Conservation (phyloP, 2,888 invertebrate species). For the Lomographa bimaculata region DNA sequence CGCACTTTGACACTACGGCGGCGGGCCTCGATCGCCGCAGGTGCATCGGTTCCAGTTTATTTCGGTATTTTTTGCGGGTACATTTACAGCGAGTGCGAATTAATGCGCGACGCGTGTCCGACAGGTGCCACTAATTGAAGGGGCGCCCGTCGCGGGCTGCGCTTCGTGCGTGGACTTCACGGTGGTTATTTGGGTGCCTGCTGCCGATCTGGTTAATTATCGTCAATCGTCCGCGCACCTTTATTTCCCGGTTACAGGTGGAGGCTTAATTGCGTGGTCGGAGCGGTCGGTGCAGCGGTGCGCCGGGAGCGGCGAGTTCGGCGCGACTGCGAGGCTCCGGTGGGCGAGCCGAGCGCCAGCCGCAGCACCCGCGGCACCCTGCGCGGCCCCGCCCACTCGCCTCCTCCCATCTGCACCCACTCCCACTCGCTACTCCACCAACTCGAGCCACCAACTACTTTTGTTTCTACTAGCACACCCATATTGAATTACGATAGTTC, state of each 20-base stretch:
- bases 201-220: slow-evolving; percentile 61
- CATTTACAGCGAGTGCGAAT: slow-evolving; percentile 74
- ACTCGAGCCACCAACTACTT: slow-evolving; percentile 18
- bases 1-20: slow-evolving; percentile 37
- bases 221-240: slow-evolving; percentile 61
- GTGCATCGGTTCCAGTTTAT: slow-evolving; percentile 78
- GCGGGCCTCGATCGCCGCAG: slow-evolving; percentile 60
- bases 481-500: slow-evolving; percentile 13
- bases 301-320: slow-evolving; percentile 60
- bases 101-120: slow-evolving; percentile 71
- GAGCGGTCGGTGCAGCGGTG: slow-evolving; percentile 44
- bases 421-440: slow-evolving; percentile 36
- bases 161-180: slow-evolving; percentile 59
- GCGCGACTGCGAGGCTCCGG: slow-evolving; percentile 67
- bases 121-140: slow-evolving; percentile 78
- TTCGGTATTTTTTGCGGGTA: slow-evolving; percentile 70
- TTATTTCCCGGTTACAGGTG: slow-evolving; percentile 51
- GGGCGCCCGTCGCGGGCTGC: slow-evolving; percentile 63
- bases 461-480: slow-evolving; percentile 11
- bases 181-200: slow-evolving; percentile 77
- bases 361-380: slow-evolving; percentile 54
- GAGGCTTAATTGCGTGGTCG: slow-evolving; percentile 20
- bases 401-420: slow-evolving; percentile 63
- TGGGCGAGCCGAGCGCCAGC: slow-evolving; percentile 59
- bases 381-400: slow-evolving; percentile 67